Evolutionary conservation across 30 jellyfish, hydroid and myxozoan species (phyloP).

Genomic region (Pseudorhiza aurosa): DNA sequence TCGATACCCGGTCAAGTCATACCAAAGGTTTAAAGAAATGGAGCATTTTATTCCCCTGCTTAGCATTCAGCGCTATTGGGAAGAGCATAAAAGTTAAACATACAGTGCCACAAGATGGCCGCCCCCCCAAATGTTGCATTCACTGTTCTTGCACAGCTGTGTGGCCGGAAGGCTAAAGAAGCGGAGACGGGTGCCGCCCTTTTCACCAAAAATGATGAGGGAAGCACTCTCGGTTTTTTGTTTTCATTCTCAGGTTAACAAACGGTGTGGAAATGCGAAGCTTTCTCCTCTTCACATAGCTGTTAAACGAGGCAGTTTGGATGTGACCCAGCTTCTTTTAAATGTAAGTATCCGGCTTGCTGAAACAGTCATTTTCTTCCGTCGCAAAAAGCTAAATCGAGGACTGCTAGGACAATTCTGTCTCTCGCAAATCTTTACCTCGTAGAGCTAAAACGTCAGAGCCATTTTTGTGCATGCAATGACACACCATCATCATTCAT

Average conservation of each 20-base stretch:
- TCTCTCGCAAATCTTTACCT: too few relatives aligned
- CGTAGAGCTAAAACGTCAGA: too few relatives aligned
- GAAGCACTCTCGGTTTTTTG: background rate
- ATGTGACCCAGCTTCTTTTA: conserved; percentile 52
- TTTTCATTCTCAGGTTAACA: conserved; percentile 59
- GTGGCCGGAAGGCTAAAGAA: background rate
- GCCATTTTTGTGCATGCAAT: too few relatives aligned
- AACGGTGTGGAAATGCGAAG: conserved; percentile 71
- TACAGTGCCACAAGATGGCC: background rate
- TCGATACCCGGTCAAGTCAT: too few relatives aligned
- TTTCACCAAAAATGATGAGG: background rate
- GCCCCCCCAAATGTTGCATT: background rate
- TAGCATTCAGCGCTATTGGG: too few relatives aligned
- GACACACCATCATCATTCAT: background rate
- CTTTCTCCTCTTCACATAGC: conserved; percentile 84
- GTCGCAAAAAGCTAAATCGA: too few relatives aligned
- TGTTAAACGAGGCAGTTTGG: conserved; percentile 61
- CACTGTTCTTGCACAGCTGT: background rate
- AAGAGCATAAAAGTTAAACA: too few relatives aligned
- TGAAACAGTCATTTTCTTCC: too few relatives aligned
- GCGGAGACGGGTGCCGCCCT: background rate
- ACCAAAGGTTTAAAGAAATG: too few relatives aligned
- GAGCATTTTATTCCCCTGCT: too few relatives aligned
- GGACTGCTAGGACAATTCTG: too few relatives aligned
- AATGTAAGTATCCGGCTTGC: conserved; percentile 33